Percentiles rank a stretch among this genome's conserved stretches.
phyloP scores from a whole-genome alignment of 2,888 invertebrate genomes.

The Disparrhopalites patrizii region DNA sequence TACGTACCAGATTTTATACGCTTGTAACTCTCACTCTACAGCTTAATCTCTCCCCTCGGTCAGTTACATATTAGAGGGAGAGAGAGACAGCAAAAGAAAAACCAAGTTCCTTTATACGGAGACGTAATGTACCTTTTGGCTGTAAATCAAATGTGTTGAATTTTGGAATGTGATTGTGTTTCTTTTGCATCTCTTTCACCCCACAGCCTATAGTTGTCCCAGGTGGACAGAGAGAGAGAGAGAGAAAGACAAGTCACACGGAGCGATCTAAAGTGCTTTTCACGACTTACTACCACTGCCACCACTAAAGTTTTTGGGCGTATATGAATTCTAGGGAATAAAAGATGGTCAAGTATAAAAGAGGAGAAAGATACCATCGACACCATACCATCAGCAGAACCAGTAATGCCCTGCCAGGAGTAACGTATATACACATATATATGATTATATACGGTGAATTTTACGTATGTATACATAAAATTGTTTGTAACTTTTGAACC shows the following conservation, averaged over 20 bases:
- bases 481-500: slow-evolving; percentile 7
- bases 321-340: not conserved
- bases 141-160: slow-evolving; percentile 26
- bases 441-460: no score
- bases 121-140: not conserved
- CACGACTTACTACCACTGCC: not conserved
- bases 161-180: slow-evolving; percentile 20
- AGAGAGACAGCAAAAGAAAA: no score
- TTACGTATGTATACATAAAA: no score
- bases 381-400: no score
- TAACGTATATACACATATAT: no score
- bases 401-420: slow-evolving; percentile 2
- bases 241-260: not conserved
- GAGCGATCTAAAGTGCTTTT: not conserved
- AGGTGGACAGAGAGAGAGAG: not conserved
- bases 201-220: not conserved
- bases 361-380: not conserved
- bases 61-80: no score
- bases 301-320: slow-evolving; percentile 2
- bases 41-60: no score
- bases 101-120: not conserved
- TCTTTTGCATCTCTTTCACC: not conserved
- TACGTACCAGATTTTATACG: not conserved
- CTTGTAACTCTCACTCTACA: not conserved
- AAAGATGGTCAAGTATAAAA: slow-evolving; percentile 1